Evolutionary conservation across 2,888 invertebrate genomes (phyloP).

Genomic region (Ectemnius lituratus): DNA sequence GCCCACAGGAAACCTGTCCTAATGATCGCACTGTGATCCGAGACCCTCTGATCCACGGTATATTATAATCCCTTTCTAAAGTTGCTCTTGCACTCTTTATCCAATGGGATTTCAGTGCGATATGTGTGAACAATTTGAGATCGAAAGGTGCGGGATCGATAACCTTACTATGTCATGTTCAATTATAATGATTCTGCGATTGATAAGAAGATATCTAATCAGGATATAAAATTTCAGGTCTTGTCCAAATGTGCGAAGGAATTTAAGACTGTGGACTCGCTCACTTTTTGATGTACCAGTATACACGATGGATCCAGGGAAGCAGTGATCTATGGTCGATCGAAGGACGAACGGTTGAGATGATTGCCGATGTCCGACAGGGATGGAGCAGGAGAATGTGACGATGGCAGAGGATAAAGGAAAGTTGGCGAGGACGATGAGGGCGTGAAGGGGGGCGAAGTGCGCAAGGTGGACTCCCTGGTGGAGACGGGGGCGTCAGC

Average conservation of each 20-base stretch:
- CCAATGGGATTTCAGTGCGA: no score
- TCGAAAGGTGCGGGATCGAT: no score
- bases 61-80: no score
- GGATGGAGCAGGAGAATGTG: slow-evolving; percentile 11
- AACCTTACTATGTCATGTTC: no score
- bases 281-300: no score
- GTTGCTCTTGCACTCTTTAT: no score
- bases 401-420: slow-evolving; percentile 35
- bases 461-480: slow-evolving; percentile 40
- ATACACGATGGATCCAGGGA: background rate
- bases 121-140: no score
- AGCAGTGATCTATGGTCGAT: background rate
- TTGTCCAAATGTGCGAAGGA: no score
- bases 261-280: no score
- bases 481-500: slow-evolving; percentile 39
- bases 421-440: slow-evolving; percentile 23
- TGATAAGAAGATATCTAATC: no score
- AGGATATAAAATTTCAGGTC: no score
- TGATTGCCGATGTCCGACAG: background rate
- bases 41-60: background rate
- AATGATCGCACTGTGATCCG: background rate
- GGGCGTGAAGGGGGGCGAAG: slow-evolving; percentile 27
- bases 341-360: background rate
- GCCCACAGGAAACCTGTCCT: slow-evolving; percentile 8
- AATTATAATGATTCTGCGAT: no score